Evolutionary conservation across 1,140 invertebrate species (phyloP).

Genomic region (Drosophila navojoa): DNA sequence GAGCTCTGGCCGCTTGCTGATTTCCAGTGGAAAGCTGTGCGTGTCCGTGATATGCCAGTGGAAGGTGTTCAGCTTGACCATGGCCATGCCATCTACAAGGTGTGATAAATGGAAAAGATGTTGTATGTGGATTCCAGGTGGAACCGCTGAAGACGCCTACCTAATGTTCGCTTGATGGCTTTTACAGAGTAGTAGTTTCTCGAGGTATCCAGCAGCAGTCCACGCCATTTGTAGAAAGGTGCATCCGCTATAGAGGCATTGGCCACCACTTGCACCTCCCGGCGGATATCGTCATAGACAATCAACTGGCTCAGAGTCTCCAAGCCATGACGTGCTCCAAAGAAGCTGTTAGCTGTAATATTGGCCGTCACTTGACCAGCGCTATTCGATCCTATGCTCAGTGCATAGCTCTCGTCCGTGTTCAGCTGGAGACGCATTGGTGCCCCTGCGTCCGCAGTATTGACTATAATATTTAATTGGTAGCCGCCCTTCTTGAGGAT

Average conservation of each 20-base stretch:
- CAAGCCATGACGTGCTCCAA: constrained; percentile 90
- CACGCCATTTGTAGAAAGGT: constrained; percentile 90
- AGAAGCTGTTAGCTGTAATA: constrained; percentile 88
- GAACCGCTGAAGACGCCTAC: constrained; percentile 61
- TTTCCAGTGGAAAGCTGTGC: constrained; percentile 92
- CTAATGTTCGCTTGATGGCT: constrained; percentile 89
- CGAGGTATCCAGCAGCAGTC: constrained; percentile 90
- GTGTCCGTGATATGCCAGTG: constrained; percentile 96
- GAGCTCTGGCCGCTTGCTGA: constrained; percentile 88
- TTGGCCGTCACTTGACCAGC: constrained; percentile 85
- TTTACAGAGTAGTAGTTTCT: constrained; percentile 89
- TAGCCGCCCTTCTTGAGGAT: constrained; percentile 59
- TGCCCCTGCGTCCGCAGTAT: constrained; percentile 28
- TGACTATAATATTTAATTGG: constrained; percentile 73
- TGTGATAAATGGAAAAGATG: neutral
- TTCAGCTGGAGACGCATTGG: constrained; percentile 84
- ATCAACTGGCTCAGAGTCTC: constrained; percentile 92
- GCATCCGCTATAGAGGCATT: constrained; percentile 87
- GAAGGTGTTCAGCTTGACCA: constrained; percentile 92
- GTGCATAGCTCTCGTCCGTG: constrained; percentile 88
- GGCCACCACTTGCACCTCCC: constrained; percentile 84
- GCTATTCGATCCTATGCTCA: constrained; percentile 85
- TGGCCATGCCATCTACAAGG: constrained; percentile 89
- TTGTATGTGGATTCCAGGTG: neutral
- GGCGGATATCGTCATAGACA: constrained; percentile 87